phyloP scores from a whole-genome alignment of 2,113 vertebrate species.

The Cisticola juncidis region DNA sequence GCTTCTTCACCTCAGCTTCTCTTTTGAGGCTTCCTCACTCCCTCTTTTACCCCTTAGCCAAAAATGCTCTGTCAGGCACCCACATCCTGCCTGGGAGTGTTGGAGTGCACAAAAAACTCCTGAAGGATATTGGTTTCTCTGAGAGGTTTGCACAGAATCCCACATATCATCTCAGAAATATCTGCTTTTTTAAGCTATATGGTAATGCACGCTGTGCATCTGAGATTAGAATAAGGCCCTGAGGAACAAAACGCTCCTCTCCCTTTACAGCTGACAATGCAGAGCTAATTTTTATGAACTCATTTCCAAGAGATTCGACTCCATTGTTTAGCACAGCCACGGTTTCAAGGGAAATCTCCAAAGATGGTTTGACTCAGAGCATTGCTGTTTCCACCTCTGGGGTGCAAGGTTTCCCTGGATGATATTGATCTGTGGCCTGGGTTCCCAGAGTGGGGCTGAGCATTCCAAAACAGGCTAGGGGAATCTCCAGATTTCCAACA shows the following conservation, averaged over 20 bases:
- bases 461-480: not conserved
- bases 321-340: not conserved
- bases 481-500: not conserved
- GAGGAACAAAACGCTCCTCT: not conserved
- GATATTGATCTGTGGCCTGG: no score
- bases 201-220: constrained; percentile 47
- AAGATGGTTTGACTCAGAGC: not conserved
- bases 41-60: not conserved
- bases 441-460: not conserved
- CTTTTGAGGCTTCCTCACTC: not conserved
- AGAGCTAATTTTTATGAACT: constrained; percentile 28
- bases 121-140: not conserved
- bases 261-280: constrained; percentile 56
- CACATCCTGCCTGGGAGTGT: not conserved
- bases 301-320: not conserved
- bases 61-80: not conserved
- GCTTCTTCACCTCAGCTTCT: accelerated
- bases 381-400: not conserved
- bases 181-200: constrained; percentile 68
- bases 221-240: constrained; percentile 58
- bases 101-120: not conserved
- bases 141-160: not conserved
- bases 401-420: not conserved
- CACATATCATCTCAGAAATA: constrained; percentile 27
- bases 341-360: not conserved